These are phyloP conservation scores for Anabacerthia variegaticeps DNA, from an alignment of 2,797 vertebrate genomes.

Conservation along the genomic window DNA sequence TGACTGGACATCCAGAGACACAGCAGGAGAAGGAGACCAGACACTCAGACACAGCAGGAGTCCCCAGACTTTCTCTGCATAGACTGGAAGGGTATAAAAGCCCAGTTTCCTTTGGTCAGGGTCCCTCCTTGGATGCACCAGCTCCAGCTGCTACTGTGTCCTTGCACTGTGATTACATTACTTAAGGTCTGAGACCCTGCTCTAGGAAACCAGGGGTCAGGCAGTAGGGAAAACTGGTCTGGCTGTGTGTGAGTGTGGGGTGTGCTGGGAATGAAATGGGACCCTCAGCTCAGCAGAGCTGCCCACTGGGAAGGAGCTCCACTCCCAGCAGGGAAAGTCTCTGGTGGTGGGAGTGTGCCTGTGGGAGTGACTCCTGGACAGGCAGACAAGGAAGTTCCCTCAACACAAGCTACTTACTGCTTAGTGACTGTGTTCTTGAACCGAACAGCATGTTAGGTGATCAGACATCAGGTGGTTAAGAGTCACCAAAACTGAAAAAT, in stretches of 20 bases:
- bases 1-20: background rate
- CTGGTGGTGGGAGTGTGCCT: background rate
- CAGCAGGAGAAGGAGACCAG: background rate
- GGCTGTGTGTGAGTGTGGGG: background rate
- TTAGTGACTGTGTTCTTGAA: background rate
- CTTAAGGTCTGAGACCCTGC: background rate
- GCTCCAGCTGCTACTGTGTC: background rate
- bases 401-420: background rate
- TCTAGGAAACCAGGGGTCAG: background rate
- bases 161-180: rapidly evolving
- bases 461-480: background rate
- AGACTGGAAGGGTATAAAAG: background rate
- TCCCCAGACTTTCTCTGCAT: background rate
- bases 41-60: too few relatives aligned
- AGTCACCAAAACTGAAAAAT: background rate
- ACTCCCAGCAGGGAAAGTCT: background rate
- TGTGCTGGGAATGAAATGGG: background rate
- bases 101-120: background rate
- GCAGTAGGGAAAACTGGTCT: background rate
- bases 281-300: background rate
- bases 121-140: background rate
- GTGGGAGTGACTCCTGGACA: background rate
- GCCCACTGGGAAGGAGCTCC: background rate
- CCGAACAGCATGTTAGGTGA: background rate
- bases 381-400: background rate